Conservation (phyloP, 1,140 invertebrate genomes). For the Orchestia grillus region DNA sequence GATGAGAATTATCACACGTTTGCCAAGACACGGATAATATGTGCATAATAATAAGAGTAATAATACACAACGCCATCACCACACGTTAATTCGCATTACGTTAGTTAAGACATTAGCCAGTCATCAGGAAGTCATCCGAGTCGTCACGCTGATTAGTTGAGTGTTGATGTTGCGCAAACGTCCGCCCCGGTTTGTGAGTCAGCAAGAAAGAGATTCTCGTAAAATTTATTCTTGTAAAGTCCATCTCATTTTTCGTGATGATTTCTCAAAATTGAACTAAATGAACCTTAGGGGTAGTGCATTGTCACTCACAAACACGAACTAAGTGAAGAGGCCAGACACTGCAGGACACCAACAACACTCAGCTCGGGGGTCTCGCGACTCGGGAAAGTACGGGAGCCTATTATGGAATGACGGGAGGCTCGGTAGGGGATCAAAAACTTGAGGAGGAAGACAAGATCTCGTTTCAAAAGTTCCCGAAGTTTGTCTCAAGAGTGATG, state of each 20-base stretch:
- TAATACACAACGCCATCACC: constrained; percentile 49
- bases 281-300: background rate
- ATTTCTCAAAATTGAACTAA: background rate
- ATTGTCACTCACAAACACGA: background rate
- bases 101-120: background rate
- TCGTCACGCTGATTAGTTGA: background rate
- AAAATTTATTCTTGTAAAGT: background rate
- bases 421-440: background rate
- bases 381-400: background rate
- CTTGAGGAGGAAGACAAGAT: background rate
- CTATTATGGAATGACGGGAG: background rate
- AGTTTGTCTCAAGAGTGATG: background rate
- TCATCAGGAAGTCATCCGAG: background rate
- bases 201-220: background rate
- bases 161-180: background rate
- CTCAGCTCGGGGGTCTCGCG: background rate
- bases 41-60: constrained; percentile 53
- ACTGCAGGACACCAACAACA: background rate
- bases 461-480: background rate
- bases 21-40: constrained; percentile 54
- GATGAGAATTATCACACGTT: constrained; percentile 57
- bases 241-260: no score
- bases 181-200: background rate
- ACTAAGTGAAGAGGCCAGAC: background rate
- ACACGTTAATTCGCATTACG: constrained; percentile 24